phyloP scores from a whole-genome alignment of 2,113 vertebrate species.

The Tetrax tetrax region DNA sequence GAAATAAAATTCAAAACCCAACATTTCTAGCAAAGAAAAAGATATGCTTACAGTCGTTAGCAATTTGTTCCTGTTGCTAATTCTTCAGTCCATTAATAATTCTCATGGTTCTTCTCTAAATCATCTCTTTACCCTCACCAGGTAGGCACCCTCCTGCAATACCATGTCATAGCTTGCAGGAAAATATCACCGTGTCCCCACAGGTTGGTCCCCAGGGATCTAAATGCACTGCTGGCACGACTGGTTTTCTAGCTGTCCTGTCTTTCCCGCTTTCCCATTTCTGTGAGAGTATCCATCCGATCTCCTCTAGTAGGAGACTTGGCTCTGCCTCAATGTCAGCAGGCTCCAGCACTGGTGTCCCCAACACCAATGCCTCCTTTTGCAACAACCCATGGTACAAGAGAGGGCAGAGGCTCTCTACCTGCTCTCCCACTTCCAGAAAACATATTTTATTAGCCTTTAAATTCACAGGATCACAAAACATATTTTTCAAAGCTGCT shows the following conservation, averaged over 20 bases:
- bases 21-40: background rate
- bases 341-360: fast-evolving
- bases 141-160: background rate
- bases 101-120: background rate
- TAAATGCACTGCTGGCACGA: fast-evolving
- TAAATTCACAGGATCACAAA: background rate
- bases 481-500: background rate
- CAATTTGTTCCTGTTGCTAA: background rate
- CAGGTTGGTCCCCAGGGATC: background rate
- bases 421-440: background rate
- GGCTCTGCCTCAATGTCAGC: background rate
- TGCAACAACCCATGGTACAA: background rate
- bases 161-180: fast-evolving
- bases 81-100: background rate
- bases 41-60: background rate
- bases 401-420: background rate
- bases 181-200: background rate
- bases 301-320: background rate
- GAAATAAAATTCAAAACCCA: background rate
- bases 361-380: background rate
- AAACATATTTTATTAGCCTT: background rate
- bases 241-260: background rate
- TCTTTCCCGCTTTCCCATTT: background rate
- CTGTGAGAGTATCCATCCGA: fast-evolving
- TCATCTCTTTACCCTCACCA: background rate